Conservation (phyloP, 2,888 invertebrate species). For the Rhopalosiphum nymphaeae region DNA sequence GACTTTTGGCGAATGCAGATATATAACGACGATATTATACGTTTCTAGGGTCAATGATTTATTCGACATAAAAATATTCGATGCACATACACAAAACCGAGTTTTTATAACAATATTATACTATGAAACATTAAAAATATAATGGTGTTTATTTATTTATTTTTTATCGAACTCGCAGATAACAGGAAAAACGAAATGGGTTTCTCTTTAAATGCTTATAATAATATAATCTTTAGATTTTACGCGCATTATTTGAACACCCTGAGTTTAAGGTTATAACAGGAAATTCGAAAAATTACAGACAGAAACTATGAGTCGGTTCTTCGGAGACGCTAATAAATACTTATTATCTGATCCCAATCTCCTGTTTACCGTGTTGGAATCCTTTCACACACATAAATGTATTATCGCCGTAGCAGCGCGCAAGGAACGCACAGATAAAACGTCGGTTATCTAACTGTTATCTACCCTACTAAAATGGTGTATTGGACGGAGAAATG, state of each 20-base stretch:
- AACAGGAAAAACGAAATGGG: constrained; percentile 23
- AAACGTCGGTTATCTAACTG: constrained; percentile 56
- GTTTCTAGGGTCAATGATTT: constrained; percentile 42
- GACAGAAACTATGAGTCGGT: constrained; percentile 52
- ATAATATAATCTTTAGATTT: constrained; percentile 33
- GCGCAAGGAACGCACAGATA: constrained; percentile 27
- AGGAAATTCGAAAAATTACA: constrained; percentile 61
- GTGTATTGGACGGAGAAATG: constrained; percentile 37
- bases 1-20: constrained; percentile 15
- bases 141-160: constrained; percentile 24
- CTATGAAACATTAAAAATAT: background rate
- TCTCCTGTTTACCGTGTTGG: constrained; percentile 46
- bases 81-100: background rate
- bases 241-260: constrained; percentile 16
- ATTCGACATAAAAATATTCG: constrained; percentile 37
- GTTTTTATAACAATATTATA: background rate
- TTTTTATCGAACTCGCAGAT: constrained; percentile 41
- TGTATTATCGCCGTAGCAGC: constrained; percentile 34
- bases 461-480: constrained; percentile 39
- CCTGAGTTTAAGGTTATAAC: constrained; percentile 35
- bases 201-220: constrained; percentile 23
- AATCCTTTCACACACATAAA: constrained; percentile 61
- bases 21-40: constrained; percentile 5
- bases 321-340: constrained; percentile 52
- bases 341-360: constrained; percentile 53